Conservation (phyloP, 2,888 invertebrate species). For the Tetropium fuscum region DNA sequence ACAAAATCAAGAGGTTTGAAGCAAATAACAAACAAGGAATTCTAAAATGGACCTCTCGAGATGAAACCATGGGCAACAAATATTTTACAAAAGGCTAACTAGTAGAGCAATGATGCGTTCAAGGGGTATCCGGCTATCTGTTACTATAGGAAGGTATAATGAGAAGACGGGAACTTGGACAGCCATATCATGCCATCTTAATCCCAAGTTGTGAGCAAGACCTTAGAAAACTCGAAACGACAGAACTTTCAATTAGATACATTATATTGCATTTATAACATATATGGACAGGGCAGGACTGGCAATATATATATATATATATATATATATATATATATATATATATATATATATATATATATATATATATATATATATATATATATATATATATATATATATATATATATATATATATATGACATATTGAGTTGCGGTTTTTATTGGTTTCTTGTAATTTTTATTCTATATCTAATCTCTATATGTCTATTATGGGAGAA, state of each 20-base stretch:
- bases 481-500: too few species aligned
- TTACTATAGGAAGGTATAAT: slow-evolving; percentile 40
- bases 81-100: slow-evolving; percentile 27
- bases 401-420: too few species aligned
- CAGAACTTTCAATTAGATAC: slow-evolving; percentile 56
- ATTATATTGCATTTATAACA: slow-evolving; percentile 42
- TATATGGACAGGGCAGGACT: slow-evolving; percentile 26
- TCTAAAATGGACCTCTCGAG: slow-evolving; percentile 17
- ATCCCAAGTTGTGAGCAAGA: slow-evolving; percentile 44
- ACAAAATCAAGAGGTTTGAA: slow-evolving; percentile 20
- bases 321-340: too few species aligned
- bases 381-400: too few species aligned
- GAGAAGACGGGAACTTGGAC: slow-evolving; percentile 44
- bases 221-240: slow-evolving; percentile 52
- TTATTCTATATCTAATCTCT: too few species aligned
- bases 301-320: too few species aligned
- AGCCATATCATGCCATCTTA: slow-evolving; percentile 61
- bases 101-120: slow-evolving; percentile 25
- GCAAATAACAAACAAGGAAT: slow-evolving; percentile 19
- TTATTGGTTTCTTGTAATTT: too few species aligned
- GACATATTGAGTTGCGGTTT: too few species aligned
- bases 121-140: slow-evolving; percentile 38
- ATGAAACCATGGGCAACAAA: slow-evolving; percentile 17
- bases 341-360: too few species aligned
- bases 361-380: too few species aligned